Conservation (phyloP, 2,113 vertebrate genomes). For the Sylvietta virens region DNA sequence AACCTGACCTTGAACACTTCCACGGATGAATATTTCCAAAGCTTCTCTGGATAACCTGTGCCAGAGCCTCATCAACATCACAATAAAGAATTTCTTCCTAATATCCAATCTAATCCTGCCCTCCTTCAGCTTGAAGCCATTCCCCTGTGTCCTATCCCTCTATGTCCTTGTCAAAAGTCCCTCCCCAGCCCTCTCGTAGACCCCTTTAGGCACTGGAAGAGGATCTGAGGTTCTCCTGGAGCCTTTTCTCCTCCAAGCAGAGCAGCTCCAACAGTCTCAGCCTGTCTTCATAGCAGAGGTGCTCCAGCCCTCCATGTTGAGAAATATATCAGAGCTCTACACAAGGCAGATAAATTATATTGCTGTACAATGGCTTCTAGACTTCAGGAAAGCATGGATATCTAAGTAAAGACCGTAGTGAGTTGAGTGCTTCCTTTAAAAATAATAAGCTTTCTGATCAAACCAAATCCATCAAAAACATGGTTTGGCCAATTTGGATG, state of each 20-base stretch:
- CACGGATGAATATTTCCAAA: not conserved
- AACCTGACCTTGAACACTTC: not conserved
- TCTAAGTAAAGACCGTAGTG: not conserved
- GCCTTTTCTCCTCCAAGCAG: not conserved
- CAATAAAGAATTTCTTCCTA: not conserved
- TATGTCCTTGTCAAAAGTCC: not conserved
- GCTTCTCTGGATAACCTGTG: not conserved
- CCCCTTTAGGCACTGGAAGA: not conserved
- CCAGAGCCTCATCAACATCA: not conserved
- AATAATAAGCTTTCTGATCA: not conserved
- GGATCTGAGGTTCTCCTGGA: not conserved
- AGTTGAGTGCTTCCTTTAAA: not conserved
- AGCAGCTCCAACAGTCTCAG: not conserved
- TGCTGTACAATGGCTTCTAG: not conserved
- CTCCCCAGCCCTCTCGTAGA: rapidly evolving
- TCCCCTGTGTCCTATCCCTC: not conserved
- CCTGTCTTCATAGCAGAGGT: not conserved
- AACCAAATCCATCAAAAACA: not conserved
- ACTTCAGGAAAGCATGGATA: not conserved
- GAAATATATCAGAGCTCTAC: not conserved
- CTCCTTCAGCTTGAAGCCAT: not conserved
- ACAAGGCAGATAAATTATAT: not conserved
- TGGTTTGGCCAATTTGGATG: not conserved
- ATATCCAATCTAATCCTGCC: too few species aligned
- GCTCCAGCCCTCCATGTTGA: not conserved